Evolutionary conservation across 2,888 invertebrate genomes (phyloP), one percentile per base, ranked within the genome.

Genomic region (Bellardia bayeri): DNA sequence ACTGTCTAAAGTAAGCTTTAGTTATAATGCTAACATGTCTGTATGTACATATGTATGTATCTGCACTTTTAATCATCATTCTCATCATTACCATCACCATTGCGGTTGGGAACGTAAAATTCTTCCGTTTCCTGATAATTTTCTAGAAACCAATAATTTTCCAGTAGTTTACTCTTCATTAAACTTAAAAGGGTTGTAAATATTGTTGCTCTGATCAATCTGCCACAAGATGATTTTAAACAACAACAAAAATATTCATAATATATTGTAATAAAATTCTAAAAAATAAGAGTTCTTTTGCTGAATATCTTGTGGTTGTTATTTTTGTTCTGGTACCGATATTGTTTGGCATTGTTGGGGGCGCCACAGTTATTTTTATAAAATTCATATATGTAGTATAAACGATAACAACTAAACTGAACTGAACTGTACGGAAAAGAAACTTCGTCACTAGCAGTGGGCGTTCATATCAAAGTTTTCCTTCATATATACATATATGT

Each of bases 81-180:
- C 23, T 23, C 14, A 61, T 61, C 49, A 8, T 33, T 37, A 11
- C 40, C 30, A 58, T 9, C 51, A 81, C 49, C 58, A 51, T 80
- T 80, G 58, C 68, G 42, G 58, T 66, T 71, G 45, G 33, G 14
- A 80, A 51, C 68, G 23, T 80, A 42, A 69, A 68, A 68, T 74
- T 84, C 63, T 79, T 87, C 58, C 78, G 54, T 82, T 82, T 85
- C 84, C 74, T 79, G 68, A 58, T 82, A 79, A 68, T 66, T 75
- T 64, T 58, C 79, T 71, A 64, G 69, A 75, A 81, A 81, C 58
- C 81, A 81, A 82, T 82, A 5, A 83, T 79, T 87, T 82, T 85
- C 82, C 84, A 78, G 64, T 69, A 82, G 63, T 85, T 87, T 79
- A 84, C 87, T 79, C 82, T 79, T 87, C 87, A 85, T 82, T 87